These are phyloP conservation scores for Oxycera nigricornis DNA, from an alignment of 2,888 invertebrate species.

Conservation along the genomic window DNA sequence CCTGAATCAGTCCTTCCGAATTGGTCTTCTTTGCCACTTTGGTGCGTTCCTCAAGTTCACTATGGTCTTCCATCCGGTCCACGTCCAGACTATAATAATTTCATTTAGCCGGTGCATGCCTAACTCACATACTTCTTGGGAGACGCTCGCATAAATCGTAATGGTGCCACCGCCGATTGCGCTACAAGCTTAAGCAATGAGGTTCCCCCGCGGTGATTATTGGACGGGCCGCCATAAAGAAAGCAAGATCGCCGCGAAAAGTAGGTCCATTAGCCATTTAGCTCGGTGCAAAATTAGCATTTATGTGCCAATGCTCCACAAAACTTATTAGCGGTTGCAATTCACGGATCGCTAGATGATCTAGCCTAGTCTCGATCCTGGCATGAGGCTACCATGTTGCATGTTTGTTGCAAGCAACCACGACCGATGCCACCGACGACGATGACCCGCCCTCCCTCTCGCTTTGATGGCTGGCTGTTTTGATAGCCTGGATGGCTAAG, in stretches of 20 bases:
- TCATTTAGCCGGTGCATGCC: slow-evolving; percentile 11
- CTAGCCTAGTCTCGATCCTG: slow-evolving; percentile 15
- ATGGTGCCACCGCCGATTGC: slow-evolving; percentile 24
- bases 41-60: not conserved
- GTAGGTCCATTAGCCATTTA: slow-evolving; percentile 41
- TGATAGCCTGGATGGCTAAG: not conserved
- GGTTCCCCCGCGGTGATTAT: slow-evolving; percentile 6
- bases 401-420: slow-evolving; percentile 5
- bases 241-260: slow-evolving; percentile 22
- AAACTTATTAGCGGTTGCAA: slow-evolving; percentile 21
- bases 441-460: no score
- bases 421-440: slow-evolving; percentile 9
- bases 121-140: not conserved
- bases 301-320: slow-evolving; percentile 43
- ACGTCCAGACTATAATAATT: not conserved
- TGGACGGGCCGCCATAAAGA: not conserved
- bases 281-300: slow-evolving; percentile 42
- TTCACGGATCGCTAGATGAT: slow-evolving; percentile 27
- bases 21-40: not conserved
- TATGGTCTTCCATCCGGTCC: not conserved
- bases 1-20: not conserved
- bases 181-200: slow-evolving; percentile 3
- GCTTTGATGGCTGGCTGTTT: no score
- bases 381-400: not conserved
- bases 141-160: slow-evolving; percentile 15